Base-by-base conservation (phyloP, 2,797 vertebrate species). In the Potorous gilbertii region DNA sequence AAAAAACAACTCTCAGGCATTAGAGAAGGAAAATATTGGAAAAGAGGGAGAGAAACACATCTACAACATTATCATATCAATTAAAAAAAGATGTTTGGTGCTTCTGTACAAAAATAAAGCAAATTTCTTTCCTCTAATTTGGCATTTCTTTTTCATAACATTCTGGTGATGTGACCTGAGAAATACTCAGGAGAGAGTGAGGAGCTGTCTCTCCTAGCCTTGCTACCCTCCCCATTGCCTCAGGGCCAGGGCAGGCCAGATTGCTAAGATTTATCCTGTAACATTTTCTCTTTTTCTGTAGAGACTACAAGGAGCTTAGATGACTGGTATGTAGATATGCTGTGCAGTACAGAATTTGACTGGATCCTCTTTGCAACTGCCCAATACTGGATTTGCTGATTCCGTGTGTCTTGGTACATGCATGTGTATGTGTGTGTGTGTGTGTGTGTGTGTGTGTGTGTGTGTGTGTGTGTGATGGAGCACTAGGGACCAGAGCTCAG, bases 1-100 rank as follows among this genome's bases (percentile, higher is more conserved):
- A 96, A 91, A 97, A 97, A 96, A 97, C 96, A 95, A 95, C 96
- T 96, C 90, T 90, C 96, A 91, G 93, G 90, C 96, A 90, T 95
- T 97, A 94, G 94, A 93, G 90, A 92, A 90, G 95, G 92, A 94
- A 40, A 97, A 92, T 90, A 93, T 54, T 90, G 9, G 56, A 92
- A 95, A 95, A 34, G 2, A 91, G 91, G 55, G 89, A 62, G 59
- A 90, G 94, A 74, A 93, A 92, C 90, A 91, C 50, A 31, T 13
- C 62, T 74, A 81, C 52, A 34, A 24, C 87, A 95, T 96, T 95
- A 95, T 31, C 92, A 95, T 95, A 91, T 95, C 93, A 95, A 95
- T 56, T 92, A 56, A 87, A 74, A 74, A 93, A 74, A 93, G 81
- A 90, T 59, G 93, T 95, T 95, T 50, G 34, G 59, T 94, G 91